Percentiles rank a stretch among this genome's conserved stretches.
phyloP scores from a whole-genome alignment of 2,113 vertebrate species.

The Azemiops feae region DNA sequence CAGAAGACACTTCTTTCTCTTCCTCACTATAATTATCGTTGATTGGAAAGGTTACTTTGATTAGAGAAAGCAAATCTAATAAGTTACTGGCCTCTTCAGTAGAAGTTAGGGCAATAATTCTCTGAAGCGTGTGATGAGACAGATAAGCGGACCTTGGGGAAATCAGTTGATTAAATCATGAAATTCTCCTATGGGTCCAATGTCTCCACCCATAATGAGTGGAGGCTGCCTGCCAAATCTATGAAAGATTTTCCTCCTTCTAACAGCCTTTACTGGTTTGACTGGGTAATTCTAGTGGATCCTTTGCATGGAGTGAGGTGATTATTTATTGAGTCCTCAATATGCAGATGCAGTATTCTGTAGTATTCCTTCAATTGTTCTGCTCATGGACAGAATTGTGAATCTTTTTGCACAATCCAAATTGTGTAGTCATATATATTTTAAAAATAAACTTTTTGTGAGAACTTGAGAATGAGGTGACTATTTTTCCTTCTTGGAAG shows the following conservation, averaged over 20 bases:
- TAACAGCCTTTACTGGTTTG: not conserved
- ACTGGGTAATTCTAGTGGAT: not conserved
- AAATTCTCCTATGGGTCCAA: not conserved
- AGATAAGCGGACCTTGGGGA: not conserved
- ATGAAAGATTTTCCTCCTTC: not conserved
- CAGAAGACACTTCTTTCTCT: not conserved
- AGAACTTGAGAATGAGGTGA: not conserved
- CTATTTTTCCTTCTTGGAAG: not conserved
- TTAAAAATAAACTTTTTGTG: not conserved
- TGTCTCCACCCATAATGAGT: not conserved
- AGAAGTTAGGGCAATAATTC: not conserved
- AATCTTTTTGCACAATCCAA: not conserved
- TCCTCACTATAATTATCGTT: not conserved
- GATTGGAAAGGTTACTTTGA: not conserved
- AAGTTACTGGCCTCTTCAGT: not conserved
- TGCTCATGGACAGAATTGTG: not conserved
- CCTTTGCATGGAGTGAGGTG: not conserved
- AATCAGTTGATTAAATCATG: constrained; percentile 3
- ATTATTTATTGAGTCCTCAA: not conserved
- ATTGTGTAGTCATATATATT: not conserved
- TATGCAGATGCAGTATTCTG: not conserved
- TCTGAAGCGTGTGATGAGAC: not conserved
- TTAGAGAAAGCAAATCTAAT: not conserved
- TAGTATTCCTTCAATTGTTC: not conserved
- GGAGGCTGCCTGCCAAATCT: not conserved